Conservation (phyloP, 2,888 invertebrate genomes). For the Ecdyonurus torrentis region DNA sequence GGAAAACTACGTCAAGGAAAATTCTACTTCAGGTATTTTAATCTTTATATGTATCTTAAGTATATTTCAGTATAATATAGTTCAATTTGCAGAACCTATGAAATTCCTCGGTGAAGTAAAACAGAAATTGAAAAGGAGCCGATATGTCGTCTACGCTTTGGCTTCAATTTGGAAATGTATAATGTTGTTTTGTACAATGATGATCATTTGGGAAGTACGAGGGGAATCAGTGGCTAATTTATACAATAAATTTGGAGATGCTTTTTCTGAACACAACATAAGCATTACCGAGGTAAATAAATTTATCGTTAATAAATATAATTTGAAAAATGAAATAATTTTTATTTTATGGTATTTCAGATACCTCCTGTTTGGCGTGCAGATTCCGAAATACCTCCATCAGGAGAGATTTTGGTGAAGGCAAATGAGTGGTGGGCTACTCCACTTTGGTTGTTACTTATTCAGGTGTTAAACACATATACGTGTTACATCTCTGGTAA, state of each 20-base stretch:
- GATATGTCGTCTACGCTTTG: constrained; percentile 82
- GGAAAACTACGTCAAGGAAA: constrained; percentile 88
- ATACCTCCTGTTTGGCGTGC: too few relatives aligned
- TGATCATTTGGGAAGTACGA: constrained; percentile 56
- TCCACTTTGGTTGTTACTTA: constrained; percentile 55
- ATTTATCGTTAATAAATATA: too few relatives aligned
- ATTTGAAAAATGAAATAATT: too few relatives aligned
- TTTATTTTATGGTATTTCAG: too few relatives aligned
- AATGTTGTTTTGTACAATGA: constrained; percentile 55
- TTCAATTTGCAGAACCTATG: constrained; percentile 41
- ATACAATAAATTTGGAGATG: constrained; percentile 53
- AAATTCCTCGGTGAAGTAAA: constrained; percentile 60
- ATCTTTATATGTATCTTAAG: too few relatives aligned
- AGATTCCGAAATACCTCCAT: too few relatives aligned
- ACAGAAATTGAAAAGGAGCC: constrained; percentile 56
- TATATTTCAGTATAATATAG: too few relatives aligned
- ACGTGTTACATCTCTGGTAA: constrained; percentile 24
- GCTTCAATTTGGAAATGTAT: constrained; percentile 83
- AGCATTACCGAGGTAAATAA: constrained; percentile 54
- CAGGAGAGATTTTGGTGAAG: too few relatives aligned
- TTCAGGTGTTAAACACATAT: constrained; percentile 71
- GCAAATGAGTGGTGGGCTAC: constrained; percentile 53
- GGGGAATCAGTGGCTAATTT: constrained; percentile 62
- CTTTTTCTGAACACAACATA: constrained; percentile 63
- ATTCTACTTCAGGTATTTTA: constrained; percentile 60